Percentiles rank a stretch among this genome's conserved stretches.
These are phyloP conservation scores for Loripinus fragilis DNA, from an alignment of 2,888 invertebrate species.

Conservation along the genomic window DNA sequence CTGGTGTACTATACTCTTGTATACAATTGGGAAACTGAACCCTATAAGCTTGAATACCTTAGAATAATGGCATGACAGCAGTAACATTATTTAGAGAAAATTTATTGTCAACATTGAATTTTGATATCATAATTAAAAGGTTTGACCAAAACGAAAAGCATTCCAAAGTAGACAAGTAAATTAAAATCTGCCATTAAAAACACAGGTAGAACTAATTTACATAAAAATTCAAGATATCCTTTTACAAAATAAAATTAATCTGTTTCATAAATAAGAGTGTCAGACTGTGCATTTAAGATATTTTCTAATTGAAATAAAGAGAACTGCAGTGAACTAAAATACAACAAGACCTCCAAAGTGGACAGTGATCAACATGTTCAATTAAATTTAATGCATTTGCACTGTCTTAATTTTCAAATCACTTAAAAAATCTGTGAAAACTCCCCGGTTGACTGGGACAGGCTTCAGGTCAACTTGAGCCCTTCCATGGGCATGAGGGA, in stretches of 20 bases:
- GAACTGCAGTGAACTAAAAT: too few relatives aligned
- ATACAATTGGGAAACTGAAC: not conserved
- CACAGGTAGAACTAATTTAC: constrained; percentile 16
- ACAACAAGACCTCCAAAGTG: too few relatives aligned
- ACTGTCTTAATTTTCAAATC: too few relatives aligned
- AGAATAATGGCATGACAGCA: constrained; percentile 7
- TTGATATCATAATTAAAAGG: constrained; percentile 19
- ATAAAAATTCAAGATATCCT: constrained; percentile 12
- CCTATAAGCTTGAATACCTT: not conserved
- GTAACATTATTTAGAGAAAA: constrained; percentile 3
- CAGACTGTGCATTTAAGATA: constrained; percentile 8
- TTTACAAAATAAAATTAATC: constrained; percentile 18
- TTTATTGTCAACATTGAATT: constrained; percentile 20
- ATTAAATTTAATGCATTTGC: too few relatives aligned
- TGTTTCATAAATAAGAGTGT: constrained; percentile 20
- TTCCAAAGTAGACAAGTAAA: constrained; percentile 18
- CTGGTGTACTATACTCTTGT: too few relatives aligned
- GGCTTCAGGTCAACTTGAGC: too few relatives aligned
- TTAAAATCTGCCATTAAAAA: constrained; percentile 17
- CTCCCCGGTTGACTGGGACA: too few relatives aligned
- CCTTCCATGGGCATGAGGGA: too few relatives aligned
- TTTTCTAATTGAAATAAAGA: not conserved
- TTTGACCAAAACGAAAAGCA: not conserved
- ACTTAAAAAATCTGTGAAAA: too few relatives aligned
- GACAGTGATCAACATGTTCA: too few relatives aligned